Base-by-base conservation (phyloP, 2,888 invertebrate genomes). In the Drosophila pullipes region DNA sequence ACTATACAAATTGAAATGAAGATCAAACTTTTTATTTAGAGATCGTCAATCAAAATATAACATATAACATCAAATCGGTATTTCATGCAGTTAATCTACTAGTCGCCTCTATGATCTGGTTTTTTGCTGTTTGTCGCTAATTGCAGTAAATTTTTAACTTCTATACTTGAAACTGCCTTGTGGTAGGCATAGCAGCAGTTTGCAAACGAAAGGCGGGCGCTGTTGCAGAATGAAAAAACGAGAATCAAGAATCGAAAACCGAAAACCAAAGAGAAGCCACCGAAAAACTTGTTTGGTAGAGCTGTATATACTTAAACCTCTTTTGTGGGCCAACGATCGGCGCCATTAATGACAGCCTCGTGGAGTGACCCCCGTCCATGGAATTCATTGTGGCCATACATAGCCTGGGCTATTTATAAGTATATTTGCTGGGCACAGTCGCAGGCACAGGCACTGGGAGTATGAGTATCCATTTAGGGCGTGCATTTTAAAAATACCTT, bases 291-390 rank as follows among this genome's bases (percentile, higher is more conserved):
- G 78, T 79, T 79, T 79, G 44, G 33, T 52, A 41, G 76, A 76
- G 77, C 83, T 85, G 89, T 77, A 69, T 35, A 72, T 70, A 67
- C 69, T 69, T 71, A 75, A 61, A 59, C 57, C 69, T 74, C 76
- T 76, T 81, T 88, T 85, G 90, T 90, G 84, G 90, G 89, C 86
- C 90, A 90, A 88, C 75, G 63, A 71, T 86, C 89, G 90, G 90
- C 89, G 89, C 89, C 85, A 90, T 90, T 85, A 90, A 90, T 90
- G 86, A 90, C 86, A 89, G 89, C 74, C 72, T 58, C 65, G 55
- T 39, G 69, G 59, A 87, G 60, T 82, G 76, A 87, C 72, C 83
- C 71, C 39, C 53, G 49, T 68, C 64, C 59, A 63, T 60, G 59
- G 28, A 22, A 18, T 66, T 58, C 69, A 65, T 74, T 63, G 62